Evolutionary conservation across 2,113 vertebrate genomes (phyloP), one percentile per base, ranked within the genome.

Genomic region (Brachyhypopomus gauderio): DNA sequence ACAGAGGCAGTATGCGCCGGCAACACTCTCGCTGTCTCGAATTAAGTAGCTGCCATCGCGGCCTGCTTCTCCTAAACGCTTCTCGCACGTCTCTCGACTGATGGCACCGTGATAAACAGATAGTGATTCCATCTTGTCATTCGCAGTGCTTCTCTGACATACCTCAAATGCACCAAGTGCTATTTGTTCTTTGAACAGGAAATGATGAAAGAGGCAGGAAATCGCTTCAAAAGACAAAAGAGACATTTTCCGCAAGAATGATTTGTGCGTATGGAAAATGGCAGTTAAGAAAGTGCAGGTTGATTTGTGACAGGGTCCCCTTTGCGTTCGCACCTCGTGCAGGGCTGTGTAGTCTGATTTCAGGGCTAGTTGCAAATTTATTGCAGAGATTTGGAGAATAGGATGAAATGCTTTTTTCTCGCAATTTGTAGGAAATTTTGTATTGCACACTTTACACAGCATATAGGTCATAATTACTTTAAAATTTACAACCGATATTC

Each of bases 31-130:
- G 0, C 94, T 95, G 90, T 96, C 94, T 73, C 94, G 82, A 85
- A 96, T 90, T 80, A 96, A 86, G 85, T 95, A 96, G 86, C 95
- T 95, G 83, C 94, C 95, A 0, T 95, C 93, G 14, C 83, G 83
- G 19, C 94, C 95, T 0, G 86, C 89, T 0, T 90, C 90, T 14
- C 93, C 86, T 80, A 95, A 88, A 41, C 94, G 91, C 80, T 52
- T 92, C 89, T 94, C 1, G 90, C 94, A 0, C 86, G 79, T 84
- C 92, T 92, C 0, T 92, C 58, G 90, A 78, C 79, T 92, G 88
- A 95, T 95, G 73, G 89, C 91, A 12, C 93, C 94, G 0, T 96
- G 95, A 80, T 95, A 96, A 58, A 16, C 19, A 58, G 36, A 23
- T 52, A 62, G 66, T 8, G 22, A 3, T 25, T 36, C 27, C 30